Conservation (phyloP, 2,113 vertebrate genomes). For the Machaerirhynchus nigripectus region DNA sequence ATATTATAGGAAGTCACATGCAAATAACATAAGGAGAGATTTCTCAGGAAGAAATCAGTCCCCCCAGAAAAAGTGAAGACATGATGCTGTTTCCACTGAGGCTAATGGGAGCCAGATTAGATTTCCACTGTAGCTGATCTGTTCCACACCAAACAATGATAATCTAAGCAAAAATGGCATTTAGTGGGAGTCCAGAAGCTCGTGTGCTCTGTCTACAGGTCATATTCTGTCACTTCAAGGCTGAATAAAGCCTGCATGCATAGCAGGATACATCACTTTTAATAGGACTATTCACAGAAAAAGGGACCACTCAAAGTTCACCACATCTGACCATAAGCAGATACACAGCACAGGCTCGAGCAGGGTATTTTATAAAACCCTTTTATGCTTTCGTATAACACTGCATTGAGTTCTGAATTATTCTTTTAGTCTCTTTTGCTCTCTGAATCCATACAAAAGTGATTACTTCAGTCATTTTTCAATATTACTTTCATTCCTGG, state of each 20-base stretch:
- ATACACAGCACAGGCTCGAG: not conserved
- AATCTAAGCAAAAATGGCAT: conserved; percentile 12
- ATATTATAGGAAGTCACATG: not conserved
- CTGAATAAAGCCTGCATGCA: not conserved
- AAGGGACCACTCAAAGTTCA: not conserved
- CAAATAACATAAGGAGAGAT: not conserved
- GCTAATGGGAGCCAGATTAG: not conserved
- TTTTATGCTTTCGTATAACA: not conserved
- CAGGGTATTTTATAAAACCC: not conserved
- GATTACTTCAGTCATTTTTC: conserved; percentile 79
- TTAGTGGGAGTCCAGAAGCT: conserved; percentile 27
- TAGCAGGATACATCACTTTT: not conserved
- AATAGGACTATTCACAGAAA: not conserved
- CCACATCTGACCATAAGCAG: not conserved
- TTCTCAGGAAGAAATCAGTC: not conserved
- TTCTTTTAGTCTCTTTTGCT: conserved; percentile 65
- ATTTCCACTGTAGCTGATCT: not conserved
- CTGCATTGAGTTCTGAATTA: conserved; percentile 66
- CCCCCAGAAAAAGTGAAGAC: not conserved
- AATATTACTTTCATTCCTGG: conserved; percentile 78
- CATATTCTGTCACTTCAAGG: conserved; percentile 12
- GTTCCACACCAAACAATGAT: not conserved
- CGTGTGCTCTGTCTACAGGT: conserved; percentile 13
- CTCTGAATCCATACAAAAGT: conserved; percentile 74
- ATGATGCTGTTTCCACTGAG: not conserved